Percentiles rank a stretch among this genome's conserved stretches.
These are phyloP conservation scores for Eulemur mongoz DNA, from an alignment of 2,797 vertebrate genomes.

Conservation along the genomic window DNA sequence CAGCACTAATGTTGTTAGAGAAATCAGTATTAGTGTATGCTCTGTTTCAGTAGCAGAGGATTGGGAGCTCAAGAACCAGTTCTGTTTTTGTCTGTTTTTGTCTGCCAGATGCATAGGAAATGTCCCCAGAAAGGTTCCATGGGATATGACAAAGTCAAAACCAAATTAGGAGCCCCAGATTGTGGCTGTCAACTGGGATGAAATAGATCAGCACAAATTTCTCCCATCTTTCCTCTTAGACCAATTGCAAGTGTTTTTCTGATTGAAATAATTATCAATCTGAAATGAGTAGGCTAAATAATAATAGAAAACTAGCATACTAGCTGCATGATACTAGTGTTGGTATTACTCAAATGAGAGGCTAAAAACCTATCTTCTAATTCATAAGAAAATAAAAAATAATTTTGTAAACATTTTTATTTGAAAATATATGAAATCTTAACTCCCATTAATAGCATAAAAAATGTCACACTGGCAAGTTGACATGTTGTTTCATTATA, in stretches of 20 bases:
- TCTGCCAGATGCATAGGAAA: constrained; percentile 52
- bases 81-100: constrained; percentile 51
- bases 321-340: neutral
- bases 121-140: constrained; percentile 54
- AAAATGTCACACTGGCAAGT: neutral
- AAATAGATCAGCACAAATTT: constrained; percentile 33
- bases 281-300: neutral
- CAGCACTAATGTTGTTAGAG: constrained; percentile 59
- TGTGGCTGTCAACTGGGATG: neutral
- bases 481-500: neutral
- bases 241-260: constrained; percentile 35
- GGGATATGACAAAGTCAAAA: constrained; percentile 50
- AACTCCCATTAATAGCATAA: neutral
- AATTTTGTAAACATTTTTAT: no score
- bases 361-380: neutral
- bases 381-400: neutral
- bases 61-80: constrained; percentile 44
- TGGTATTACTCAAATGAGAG: neutral
- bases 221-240: constrained; percentile 22
- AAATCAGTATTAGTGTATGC: constrained; percentile 61
- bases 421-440: neutral
- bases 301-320: neutral
- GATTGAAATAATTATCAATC: constrained; percentile 57
- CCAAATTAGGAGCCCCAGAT: constrained; percentile 41
- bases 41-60: constrained; percentile 39